Evolutionary conservation across 2,888 invertebrate species (phyloP), one percentile per base, ranked within the genome.

Genomic region (Papilio protenor): DNA sequence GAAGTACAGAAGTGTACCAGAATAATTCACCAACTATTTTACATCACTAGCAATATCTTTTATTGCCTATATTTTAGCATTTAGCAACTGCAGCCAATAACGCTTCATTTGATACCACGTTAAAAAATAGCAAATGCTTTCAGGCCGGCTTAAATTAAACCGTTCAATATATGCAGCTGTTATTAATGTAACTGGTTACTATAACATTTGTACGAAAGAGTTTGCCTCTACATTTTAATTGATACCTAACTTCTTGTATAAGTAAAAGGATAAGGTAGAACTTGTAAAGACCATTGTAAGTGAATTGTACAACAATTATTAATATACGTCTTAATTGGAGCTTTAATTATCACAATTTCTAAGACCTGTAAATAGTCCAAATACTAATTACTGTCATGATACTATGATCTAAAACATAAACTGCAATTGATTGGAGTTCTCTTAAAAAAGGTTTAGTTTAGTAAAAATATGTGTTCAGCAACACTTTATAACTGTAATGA

Each of bases 1-100:
- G 16, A 64, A 23, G 40, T 64, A 49, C 61, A 21, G 4, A 57
- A 74, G 10, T 18, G 59, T 76, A 76, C 76, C 76, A 57, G 71
- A 14, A 49, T 27, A 49, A 1, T 76, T 59, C 12, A 5, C 64
- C 64, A 74, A 49, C 8, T 1, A 18, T 74, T 49, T 5, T 12
- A 71, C 78, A 72, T 78, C 78, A 61, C 78, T 78, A 78, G 75
- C 71, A 64, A 75, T 78, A 78, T 78, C 78, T 78, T 78, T 78
- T 78, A 78, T 78, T 75, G 78, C 55, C 78, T 71, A 78, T 78
- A 78, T 75, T 78, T 78, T 78, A 78, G 75, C 75, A 75, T 78
- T 78, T 78, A 78, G 78, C 75, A 75, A 78, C 75, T 75, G 78
- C 55, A 78, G 78, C 78, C 78, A 78, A 78, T 78, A 78, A 78